Base-by-base conservation (phyloP, 2,888 invertebrate species). In the Pachycephus smyrnensis region DNA sequence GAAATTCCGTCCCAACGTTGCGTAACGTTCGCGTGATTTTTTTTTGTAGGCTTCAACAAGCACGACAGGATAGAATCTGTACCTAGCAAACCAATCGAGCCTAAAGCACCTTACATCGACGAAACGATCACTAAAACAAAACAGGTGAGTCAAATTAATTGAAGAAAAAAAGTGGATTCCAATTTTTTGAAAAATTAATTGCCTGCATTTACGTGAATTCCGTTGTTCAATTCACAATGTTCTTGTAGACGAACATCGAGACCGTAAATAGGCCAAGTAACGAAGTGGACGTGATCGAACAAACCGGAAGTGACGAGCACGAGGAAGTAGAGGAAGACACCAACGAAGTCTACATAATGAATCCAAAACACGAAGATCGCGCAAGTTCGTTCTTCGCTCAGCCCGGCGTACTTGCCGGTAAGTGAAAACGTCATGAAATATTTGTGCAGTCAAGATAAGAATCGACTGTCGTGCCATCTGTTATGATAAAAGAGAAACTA, bases 321-420 rank as follows among this genome's bases (percentile, higher is more conserved):
- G 87, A 88, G 76, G 90, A 88, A 71, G 89, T 89, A 79, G 82
- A 85, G 68, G 89, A 90, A 85, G 86, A 88, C 92, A 94, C 94
- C 92, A 94, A 93, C 93, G 95, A 94, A 86, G 95, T 95, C 80
- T 94, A 94, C 93, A 96, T 96, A 92, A 97, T 97, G 96, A 96
- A 96, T 93, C 94, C 95, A 83, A 96, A 96, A 92, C 93, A 95
- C 84, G 96, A 96, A 89, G 97, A 97, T 91, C 94, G 96, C 89
- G 95, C 96, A 90, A 96, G 97, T 92, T 97, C 97, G 90, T 97
- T 98, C 95, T 98, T 98, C 92, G 97, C 97, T 87, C 98, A 98
- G 93, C 98, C 98, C 69, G 98, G 97, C 92, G 97, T 98, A 85
- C 94, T 98, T 89, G 98, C 97, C 92, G 98, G 98, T 98, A 90